Evolutionary conservation across 2,113 vertebrate genomes (phyloP).

Genomic region (Chamaea fasciata): DNA sequence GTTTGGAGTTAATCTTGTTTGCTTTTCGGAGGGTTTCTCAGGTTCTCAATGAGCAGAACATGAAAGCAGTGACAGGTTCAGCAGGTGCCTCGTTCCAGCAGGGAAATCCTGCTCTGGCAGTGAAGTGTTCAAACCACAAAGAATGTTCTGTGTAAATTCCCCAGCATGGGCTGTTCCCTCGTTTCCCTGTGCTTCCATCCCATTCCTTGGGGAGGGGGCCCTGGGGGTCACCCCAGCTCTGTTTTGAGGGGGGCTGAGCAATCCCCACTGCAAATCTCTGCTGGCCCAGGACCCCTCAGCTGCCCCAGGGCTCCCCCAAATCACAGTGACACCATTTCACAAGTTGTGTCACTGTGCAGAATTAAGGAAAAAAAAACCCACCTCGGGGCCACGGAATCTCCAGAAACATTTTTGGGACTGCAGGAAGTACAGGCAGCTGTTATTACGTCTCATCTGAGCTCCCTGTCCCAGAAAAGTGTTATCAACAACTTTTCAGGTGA

Average conservation of each 20-base stretch:
- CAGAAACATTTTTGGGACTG: not conserved
- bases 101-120: not conserved
- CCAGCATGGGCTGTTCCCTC: not conserved
- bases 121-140: rapidly evolving
- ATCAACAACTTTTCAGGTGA: not conserved
- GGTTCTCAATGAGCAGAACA: not conserved
- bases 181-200: not conserved
- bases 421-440: not conserved
- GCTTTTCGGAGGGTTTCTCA: not conserved
- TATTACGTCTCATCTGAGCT: not conserved
- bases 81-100: not conserved
- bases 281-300: not conserved
- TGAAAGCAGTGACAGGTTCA: not conserved
- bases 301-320: not conserved
- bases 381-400: not conserved
- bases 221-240: not conserved
- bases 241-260: not conserved
- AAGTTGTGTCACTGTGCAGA: rapidly evolving
- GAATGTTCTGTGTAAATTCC: not conserved
- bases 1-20: conserved; percentile 1
- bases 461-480: not conserved
- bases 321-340: not conserved
- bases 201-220: not conserved
- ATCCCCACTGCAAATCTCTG: not conserved
- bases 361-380: not conserved